A percentile compares a stretch with the other conserved stretches of the same genome.
phyloP scores from a whole-genome alignment of 2,888 invertebrate genomes.

The Mythimna albipuncta region DNA sequence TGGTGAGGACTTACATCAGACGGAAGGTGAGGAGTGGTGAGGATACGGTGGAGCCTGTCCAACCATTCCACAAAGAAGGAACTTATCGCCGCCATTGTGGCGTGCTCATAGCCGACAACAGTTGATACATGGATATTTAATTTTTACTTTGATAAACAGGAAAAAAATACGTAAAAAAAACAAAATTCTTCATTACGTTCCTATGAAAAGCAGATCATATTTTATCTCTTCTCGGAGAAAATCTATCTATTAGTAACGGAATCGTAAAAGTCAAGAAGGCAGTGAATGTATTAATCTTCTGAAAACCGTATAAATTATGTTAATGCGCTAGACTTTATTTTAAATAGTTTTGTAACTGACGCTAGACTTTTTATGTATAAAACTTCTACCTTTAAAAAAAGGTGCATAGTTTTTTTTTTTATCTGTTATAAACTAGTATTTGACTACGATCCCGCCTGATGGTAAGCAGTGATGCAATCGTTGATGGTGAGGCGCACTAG shows the following conservation, averaged over 20 bases:
- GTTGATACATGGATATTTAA: too few relatives aligned
- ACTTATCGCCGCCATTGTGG: too few relatives aligned
- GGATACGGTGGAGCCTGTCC: too few relatives aligned
- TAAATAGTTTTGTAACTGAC: slow-evolving; percentile 18
- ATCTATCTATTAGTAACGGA: slow-evolving; percentile 23
- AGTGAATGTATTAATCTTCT: slow-evolving; percentile 34
- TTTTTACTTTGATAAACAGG: slow-evolving; percentile 3
- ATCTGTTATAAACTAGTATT: too few relatives aligned
- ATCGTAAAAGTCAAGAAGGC: slow-evolving; percentile 45
- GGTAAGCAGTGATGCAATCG: too few relatives aligned
- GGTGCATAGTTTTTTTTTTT: too few relatives aligned
- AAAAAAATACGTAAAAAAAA: slow-evolving; percentile 19
- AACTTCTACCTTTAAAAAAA: not conserved
- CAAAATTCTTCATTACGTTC: slow-evolving; percentile 5
- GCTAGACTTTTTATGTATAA: not conserved
- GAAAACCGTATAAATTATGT: slow-evolving; percentile 8
- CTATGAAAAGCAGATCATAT: slow-evolving; percentile 7
- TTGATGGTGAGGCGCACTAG: too few relatives aligned
- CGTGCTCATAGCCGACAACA: too few relatives aligned
- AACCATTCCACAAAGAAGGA: too few relatives aligned
- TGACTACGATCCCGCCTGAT: too few relatives aligned
- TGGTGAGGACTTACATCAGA: too few relatives aligned
- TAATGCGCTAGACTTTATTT: slow-evolving; percentile 23
- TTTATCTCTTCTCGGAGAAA: slow-evolving; percentile 29
- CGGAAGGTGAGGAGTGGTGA: too few relatives aligned